Evolutionary conservation across 2,113 vertebrate genomes (phyloP), one percentile per base, ranked within the genome.

Genomic region (Thermophis baileyi): DNA sequence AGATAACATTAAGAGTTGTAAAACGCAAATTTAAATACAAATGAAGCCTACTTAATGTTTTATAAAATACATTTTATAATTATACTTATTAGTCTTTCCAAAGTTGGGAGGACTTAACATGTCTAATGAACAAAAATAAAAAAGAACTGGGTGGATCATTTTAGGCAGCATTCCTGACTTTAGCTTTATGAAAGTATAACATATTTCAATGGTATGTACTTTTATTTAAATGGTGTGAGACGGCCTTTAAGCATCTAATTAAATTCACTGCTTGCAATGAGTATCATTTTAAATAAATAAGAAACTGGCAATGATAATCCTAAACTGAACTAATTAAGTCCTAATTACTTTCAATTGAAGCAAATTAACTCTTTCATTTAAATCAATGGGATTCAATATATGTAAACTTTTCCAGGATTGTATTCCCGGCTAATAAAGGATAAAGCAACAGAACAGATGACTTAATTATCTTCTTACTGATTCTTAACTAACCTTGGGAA

Each of bases 401-500:
- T 20, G 6, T 81, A 81, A 81, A 22, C 74, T 44, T 44, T 44
- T 18, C 74, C 35, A 81, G 35, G 74, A 44, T 44, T 81, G 74
- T 22, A 44, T 81, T 44, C 74, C 74, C 0, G 7, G 74, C 35
- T 81, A 44, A 81, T 81, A 44, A 81, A 44, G n/a, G 24, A 40
- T 53, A 91, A 85, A 91, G 16, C 35, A 22, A 92, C 86, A 74
- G 88, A 74, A 55, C 14, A 93, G 53, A 51, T 30, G 51, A 25
- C 3, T 4, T 90, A 40, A 46, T 35, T 87, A 92, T 30, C 7
- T 91, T 92, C 8, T 81, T 93, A 89, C n/a, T 49, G 40, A 89
- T n/a, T 94, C 93, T 90, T 91, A 95, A 96, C 96, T 96, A 94
- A 98, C 98, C 98, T 98, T 94, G 98, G 98, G 90, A 99, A 98